A percentile compares a stretch with the other conserved stretches of the same genome.
Conservation (phyloP, 2,888 invertebrate genomes). For the Neoascia interrupta region DNA sequence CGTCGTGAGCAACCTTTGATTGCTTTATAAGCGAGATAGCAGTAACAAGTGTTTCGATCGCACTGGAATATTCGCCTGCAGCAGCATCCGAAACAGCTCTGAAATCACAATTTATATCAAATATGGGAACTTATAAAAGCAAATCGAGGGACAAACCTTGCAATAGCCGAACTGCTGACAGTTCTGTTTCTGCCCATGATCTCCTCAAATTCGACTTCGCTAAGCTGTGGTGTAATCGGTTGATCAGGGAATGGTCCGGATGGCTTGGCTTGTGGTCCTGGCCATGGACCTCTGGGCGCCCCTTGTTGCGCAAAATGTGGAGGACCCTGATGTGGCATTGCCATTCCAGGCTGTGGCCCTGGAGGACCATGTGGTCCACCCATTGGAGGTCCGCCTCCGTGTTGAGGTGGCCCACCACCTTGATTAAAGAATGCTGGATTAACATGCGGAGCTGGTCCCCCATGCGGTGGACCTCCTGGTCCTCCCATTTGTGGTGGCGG, state of each 20-base stretch:
- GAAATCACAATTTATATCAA: not conserved
- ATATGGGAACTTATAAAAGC: not conserved
- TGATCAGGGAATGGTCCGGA: constrained; percentile 78
- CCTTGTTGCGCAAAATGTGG: constrained; percentile 85
- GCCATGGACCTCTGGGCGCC: constrained; percentile 86
- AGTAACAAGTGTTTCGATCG: constrained; percentile 98
- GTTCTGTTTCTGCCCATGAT: constrained; percentile 98
- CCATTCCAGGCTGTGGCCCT: constrained; percentile 79
- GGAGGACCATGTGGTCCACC: constrained; percentile 81
- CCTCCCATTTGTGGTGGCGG: constrained; percentile 81
- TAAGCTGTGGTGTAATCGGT: constrained; percentile 84
- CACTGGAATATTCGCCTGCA: constrained; percentile 98
- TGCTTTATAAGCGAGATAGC: constrained; percentile 99
- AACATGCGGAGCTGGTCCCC: constrained; percentile 94
- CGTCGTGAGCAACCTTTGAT: constrained; percentile 91
- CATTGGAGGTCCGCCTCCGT: constrained; percentile 82
- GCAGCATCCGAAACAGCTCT: constrained; percentile 98
- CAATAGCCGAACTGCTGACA: constrained; percentile 98
- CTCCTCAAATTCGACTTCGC: constrained; percentile 98
- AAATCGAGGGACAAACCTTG: constrained; percentile 78
- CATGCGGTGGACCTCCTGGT: constrained; percentile 81
- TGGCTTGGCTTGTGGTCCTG: constrained; percentile 80
- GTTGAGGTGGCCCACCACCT: constrained; percentile 78
- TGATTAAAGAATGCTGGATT: constrained; percentile 98
- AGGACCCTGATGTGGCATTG: constrained; percentile 82